phyloP scores from a whole-genome alignment of 2,113 vertebrate species.

The Pungitius pungitius region DNA sequence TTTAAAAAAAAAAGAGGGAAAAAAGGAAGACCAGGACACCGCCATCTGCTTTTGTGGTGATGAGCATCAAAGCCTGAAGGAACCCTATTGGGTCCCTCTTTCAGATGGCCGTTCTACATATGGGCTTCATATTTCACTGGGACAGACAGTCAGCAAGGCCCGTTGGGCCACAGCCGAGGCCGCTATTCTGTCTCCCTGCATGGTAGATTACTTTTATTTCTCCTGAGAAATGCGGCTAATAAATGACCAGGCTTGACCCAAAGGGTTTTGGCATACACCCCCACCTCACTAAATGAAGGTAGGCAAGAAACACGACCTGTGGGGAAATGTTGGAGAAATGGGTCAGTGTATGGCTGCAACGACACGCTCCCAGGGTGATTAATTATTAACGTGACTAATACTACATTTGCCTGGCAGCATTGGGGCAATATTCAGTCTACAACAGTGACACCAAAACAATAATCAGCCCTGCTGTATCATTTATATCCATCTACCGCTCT shows the following conservation, averaged over 20 bases:
- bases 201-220: conserved; percentile 77
- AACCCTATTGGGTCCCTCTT: conserved; percentile 78
- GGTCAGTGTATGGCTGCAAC: conserved; percentile 77
- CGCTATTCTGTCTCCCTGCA: conserved; percentile 68
- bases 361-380: conserved; percentile 80
- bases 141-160: conserved; percentile 71
- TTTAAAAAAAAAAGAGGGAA: conserved; percentile 57
- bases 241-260: conserved; percentile 77
- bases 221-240: conserved; percentile 76
- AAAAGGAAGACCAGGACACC: conserved; percentile 72
- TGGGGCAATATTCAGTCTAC: conserved; percentile 66
- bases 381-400: conserved; percentile 85
- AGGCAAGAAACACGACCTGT: conserved; percentile 40
- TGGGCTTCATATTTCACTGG: conserved; percentile 81
- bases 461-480: conserved; percentile 66
- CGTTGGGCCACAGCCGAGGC: conserved; percentile 63
- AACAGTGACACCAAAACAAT: conserved; percentile 72
- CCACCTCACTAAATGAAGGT: conserved; percentile 54
- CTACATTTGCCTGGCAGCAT: conserved; percentile 79
- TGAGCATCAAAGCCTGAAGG: conserved; percentile 83
- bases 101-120: conserved; percentile 79
- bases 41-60: conserved; percentile 84
- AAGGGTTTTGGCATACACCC: conserved; percentile 56
- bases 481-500: conserved; percentile 47
- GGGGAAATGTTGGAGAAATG: conserved; percentile 75